These are phyloP conservation scores for Galerucella calmariensis DNA, from an alignment of 2,888 invertebrate species.

Conservation along the genomic window DNA sequence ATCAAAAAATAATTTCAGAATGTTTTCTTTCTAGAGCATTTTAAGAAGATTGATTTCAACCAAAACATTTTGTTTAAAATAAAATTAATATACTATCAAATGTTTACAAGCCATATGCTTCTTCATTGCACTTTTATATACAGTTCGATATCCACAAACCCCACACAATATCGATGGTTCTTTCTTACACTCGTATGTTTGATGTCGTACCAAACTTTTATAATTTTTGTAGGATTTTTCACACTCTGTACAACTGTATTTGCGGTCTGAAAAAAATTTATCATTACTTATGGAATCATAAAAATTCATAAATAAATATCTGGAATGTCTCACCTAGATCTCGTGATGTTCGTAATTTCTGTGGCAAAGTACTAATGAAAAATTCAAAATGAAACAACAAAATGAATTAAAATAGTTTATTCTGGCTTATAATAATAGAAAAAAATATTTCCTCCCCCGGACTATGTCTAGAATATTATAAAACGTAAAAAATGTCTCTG, in stretches of 20 bases:
- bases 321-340: neutral
- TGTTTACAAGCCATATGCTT: slow-evolving; percentile 45
- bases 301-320: neutral
- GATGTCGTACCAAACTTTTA: slow-evolving; percentile 71
- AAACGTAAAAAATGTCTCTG: neutral
- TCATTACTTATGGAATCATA: neutral
- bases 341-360: neutral
- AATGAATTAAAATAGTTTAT: slow-evolving; percentile 6
- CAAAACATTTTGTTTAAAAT: neutral
- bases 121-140: slow-evolving; percentile 49
- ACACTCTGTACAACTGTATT: slow-evolving; percentile 38
- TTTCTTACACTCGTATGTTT: slow-evolving; percentile 48
- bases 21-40: no score
- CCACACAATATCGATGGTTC: slow-evolving; percentile 45
- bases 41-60: no score
- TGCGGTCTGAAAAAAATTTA: neutral
- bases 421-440: neutral
- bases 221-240: slow-evolving; percentile 73
- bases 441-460: slow-evolving; percentile 15
- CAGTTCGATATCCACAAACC: slow-evolving; percentile 45
- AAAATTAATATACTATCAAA: neutral
- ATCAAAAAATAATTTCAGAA: no score
- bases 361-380: neutral
- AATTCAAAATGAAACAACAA: neutral
- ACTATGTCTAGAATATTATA: slow-evolving; percentile 13